These are phyloP conservation scores for Burhinus bistriatus DNA, from an alignment of 2,113 vertebrate species.

Conservation along the genomic window DNA sequence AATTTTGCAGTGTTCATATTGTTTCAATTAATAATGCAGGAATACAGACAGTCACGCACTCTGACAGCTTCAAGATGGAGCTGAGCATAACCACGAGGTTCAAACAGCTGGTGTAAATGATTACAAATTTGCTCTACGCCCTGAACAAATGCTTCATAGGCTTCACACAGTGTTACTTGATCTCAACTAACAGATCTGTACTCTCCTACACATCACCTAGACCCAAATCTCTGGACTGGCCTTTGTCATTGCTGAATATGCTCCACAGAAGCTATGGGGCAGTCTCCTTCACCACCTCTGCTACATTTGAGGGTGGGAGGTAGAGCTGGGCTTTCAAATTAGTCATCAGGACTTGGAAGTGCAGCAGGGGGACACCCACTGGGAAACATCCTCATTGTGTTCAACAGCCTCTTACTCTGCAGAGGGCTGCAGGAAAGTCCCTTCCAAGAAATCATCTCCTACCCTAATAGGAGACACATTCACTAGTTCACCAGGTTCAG, in stretches of 20 bases:
- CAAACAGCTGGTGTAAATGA: not conserved
- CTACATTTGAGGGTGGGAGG: not conserved
- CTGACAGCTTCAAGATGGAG: not conserved
- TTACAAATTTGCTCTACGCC: not conserved
- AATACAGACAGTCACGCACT: rapidly evolving
- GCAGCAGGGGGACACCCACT: too few species aligned
- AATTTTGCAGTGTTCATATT: not conserved
- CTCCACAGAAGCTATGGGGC: not conserved
- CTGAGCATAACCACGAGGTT: not conserved
- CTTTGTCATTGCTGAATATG: not conserved
- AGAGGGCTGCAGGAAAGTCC: not conserved
- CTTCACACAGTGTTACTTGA: not conserved
- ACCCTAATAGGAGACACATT: not conserved
- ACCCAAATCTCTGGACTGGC: not conserved
- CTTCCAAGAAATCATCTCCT: not conserved
- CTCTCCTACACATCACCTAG: not conserved
- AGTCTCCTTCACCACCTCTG: not conserved
- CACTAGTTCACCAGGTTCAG: not conserved
- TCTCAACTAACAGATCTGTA: not conserved
- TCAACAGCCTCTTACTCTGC: not conserved
- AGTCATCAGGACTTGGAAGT: not conserved
- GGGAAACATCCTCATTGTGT: not conserved
- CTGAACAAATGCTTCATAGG: not conserved
- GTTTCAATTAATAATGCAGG: not conserved
- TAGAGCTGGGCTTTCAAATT: not conserved